Evolutionary conservation across 2,797 vertebrate species (phyloP).

Genomic region (Rachycentron canadum): DNA sequence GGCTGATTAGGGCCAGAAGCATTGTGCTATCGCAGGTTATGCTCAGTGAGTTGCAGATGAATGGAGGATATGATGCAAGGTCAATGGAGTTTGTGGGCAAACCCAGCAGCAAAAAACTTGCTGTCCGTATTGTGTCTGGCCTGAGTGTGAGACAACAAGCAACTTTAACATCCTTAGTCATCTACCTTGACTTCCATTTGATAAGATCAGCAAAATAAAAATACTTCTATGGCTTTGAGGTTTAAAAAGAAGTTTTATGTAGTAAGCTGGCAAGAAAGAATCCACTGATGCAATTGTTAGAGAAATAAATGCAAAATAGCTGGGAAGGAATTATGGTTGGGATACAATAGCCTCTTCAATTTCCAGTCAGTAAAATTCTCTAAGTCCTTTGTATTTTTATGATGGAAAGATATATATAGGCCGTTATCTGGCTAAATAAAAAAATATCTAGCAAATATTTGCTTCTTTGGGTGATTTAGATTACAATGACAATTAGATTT

Average conservation of each 20-base stretch:
- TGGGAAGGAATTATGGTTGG: constrained; percentile 54
- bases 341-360: constrained; percentile 7
- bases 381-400: neutral
- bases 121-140: constrained; percentile 40
- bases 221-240: neutral
- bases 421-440: neutral
- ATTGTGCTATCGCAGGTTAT: constrained; percentile 67
- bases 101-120: constrained; percentile 28
- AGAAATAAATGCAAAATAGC: constrained; percentile 31
- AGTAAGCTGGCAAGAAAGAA: constrained; percentile 34
- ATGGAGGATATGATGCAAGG: constrained; percentile 61
- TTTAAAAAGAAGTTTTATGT: constrained; percentile 25
- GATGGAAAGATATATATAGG: neutral
- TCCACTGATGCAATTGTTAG: constrained; percentile 15
- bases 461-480: neutral
- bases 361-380: neutral
- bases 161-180: constrained; percentile 36
- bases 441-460: neutral
- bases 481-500: no score
- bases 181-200: constrained; percentile 9
- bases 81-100: constrained; percentile 55
- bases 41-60: constrained; percentile 77
- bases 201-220: constrained; percentile 14
- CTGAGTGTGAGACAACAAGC: constrained; percentile 31
- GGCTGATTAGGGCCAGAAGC: constrained; percentile 80